Evolutionary conservation across 1,140 invertebrate species (phyloP), one percentile per base, ranked within the genome.

Genomic region (Magallana angulata): DNA sequence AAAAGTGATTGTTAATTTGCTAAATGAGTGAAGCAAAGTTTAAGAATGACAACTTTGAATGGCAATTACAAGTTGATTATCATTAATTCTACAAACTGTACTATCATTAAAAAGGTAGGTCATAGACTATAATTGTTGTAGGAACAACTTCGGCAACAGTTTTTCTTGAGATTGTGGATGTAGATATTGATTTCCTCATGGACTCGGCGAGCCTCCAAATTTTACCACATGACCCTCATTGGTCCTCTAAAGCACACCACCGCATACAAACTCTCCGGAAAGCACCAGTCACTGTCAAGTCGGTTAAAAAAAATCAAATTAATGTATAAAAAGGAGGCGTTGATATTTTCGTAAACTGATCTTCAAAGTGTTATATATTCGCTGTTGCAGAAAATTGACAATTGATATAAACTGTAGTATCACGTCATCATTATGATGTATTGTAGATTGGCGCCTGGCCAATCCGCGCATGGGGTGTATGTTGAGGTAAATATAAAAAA

Each of bases 191-290:
- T 36, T 91, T 88, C 56, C 30, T 90, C 0, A 14, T 90, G 12
- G 90, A 91, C 76, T 71, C 85, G 8, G 86, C 84, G 7, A 88
- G 59, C 6, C 81, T 90, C 18, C 57, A 88, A 30, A 7, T 76
- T 11, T 60, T 90, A 56, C 85, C 84, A 36, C 64, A 64, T n/a
- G 86, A 89, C 58, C 8, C 84, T 8, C 76, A 86, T 30, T 91
- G 90, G 90, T 62, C 80, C 68, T n/a, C 82, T 12, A 24, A 89
- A 16, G 88, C 90, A 1, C 86, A 91, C 14, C 3, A 62, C 7
- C 80, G 87, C 14, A 91, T 91, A 30, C 71, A 90, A 16, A 82
- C 76, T 16, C 57, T 85, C 58, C 87, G 90, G 18, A 91, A 90
- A 76, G 89, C 86, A 18, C 58, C 88, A 12, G 60, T 91, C 57